These are phyloP conservation scores for Eciton burchellii DNA, from an alignment of 1,140 invertebrate species.

Conservation along the genomic window DNA sequence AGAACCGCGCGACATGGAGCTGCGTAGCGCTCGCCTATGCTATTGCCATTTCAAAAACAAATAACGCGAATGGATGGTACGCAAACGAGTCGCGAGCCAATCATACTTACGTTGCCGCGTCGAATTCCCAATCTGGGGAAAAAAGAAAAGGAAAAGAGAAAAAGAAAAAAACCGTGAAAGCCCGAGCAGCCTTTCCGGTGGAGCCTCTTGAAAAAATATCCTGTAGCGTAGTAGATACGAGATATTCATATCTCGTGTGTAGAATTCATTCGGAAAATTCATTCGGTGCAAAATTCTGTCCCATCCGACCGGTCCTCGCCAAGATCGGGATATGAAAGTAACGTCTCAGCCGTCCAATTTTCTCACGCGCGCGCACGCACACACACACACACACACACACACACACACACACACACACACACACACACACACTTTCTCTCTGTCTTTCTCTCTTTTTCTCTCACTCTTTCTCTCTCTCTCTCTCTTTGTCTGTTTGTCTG, in stretches of 20 bases:
- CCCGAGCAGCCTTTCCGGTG: neutral
- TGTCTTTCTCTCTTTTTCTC: too few relatives aligned
- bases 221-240: neutral
- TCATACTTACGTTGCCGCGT: constrained; percentile 15
- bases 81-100: neutral
- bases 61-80: constrained; percentile 6
- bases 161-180: too few relatives aligned
- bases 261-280: too few relatives aligned
- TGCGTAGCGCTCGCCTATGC: neutral
- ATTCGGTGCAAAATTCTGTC: neutral
- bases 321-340: constrained; percentile 23
- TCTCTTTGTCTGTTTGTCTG: too few relatives aligned
- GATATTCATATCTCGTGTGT: neutral
- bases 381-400: too few relatives aligned
- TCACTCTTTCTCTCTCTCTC: too few relatives aligned
- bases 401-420: too few relatives aligned
- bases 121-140: neutral
- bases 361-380: constrained; percentile 51
- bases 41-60: neutral
- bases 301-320: neutral
- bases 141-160: too few relatives aligned
- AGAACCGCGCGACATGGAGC: neutral
- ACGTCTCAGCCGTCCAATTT: constrained; percentile 45
- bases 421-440: too few relatives aligned
- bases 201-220: neutral